Base-by-base conservation (phyloP, 2,113 vertebrate species). In the Phalacrocorax brasilianus region DNA sequence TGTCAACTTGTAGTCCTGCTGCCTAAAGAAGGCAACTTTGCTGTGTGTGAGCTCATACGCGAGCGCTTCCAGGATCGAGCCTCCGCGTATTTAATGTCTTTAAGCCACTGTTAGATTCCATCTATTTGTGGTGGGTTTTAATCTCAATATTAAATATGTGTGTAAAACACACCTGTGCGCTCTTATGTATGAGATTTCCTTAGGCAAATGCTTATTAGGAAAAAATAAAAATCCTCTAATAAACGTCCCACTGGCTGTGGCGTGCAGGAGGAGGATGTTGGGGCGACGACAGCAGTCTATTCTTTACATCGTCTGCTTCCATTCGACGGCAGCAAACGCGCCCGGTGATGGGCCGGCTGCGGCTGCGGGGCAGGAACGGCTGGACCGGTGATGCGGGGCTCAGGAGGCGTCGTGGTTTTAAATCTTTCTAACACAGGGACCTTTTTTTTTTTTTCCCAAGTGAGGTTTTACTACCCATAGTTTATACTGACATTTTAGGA, bases 391-490 rank as follows among this genome's bases (percentile, higher is more conserved):
- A 24, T 11, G 26, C 23, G 30, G 4, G 35, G 61, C 33, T 47
- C 13, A 20, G 0, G 55, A 74, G 16, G 13, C 47, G 8, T 22
- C 1, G 0, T 10, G 58, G 53, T 3, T 49, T 62, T 55, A 50
- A 23, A 50, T 21, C 55, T 56, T 52, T 42, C 44, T 38, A 55
- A 38, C 14, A 7, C 76, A 53, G 23, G 15, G 26, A 38, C 42
- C 4, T 0, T 2, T 16, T 83, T 81, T 38, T 38, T n/a, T 38
- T 38, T 81, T 86, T 82, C 49, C 45, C 58, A 44, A 35, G 40
- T n/a, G 26, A 82, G 15, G 5, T 74, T 91, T 73, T 68, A 63
- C 6, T 50, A 8, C 55, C 28, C 26, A 0, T 52, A 6, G 1
- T 82, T 91, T 77, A 18, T 63, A 62, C 52, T 71, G 44, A 40